A percentile compares a stretch with the other conserved stretches of the same genome.
Evolutionary conservation across 2,113 vertebrate genomes (phyloP).

Genomic region (Neopipo cinnamomea): DNA sequence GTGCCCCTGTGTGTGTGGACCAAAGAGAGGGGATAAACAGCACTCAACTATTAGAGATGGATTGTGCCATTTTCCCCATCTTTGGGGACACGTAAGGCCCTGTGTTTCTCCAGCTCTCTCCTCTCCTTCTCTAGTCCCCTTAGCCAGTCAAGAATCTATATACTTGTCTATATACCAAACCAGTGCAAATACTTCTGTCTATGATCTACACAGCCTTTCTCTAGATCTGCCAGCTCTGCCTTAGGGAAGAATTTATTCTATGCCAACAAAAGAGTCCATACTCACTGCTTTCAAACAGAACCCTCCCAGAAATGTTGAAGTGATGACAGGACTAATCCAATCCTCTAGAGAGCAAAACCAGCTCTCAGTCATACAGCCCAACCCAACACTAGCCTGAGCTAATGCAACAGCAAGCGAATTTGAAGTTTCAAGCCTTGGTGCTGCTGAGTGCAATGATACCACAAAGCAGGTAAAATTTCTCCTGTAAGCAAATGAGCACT

Average conservation of each 20-base stretch:
- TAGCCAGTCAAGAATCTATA: background rate
- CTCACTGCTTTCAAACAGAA: background rate
- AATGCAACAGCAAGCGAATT: background rate
- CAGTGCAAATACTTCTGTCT: background rate
- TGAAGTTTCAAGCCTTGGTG: background rate
- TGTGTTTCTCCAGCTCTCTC: background rate
- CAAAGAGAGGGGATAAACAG: background rate
- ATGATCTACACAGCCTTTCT: background rate
- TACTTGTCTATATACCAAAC: background rate
- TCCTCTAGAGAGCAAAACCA: background rate
- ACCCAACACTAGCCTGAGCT: background rate
- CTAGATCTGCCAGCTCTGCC: background rate
- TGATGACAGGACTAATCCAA: accelerated
- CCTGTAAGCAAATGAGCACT: background rate
- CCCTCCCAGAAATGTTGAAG: background rate
- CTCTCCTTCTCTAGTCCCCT: background rate
- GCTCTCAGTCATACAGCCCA: background rate
- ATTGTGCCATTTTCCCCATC: background rate
- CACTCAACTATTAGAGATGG: accelerated
- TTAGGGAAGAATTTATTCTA: background rate
- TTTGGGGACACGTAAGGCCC: background rate
- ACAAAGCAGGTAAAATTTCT: background rate
- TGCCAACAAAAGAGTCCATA: background rate
- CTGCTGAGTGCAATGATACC: too few species aligned
- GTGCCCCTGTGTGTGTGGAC: background rate